These are phyloP conservation scores for Nomada lathburiana DNA, from an alignment of 2,888 invertebrate species.

Conservation along the genomic window DNA sequence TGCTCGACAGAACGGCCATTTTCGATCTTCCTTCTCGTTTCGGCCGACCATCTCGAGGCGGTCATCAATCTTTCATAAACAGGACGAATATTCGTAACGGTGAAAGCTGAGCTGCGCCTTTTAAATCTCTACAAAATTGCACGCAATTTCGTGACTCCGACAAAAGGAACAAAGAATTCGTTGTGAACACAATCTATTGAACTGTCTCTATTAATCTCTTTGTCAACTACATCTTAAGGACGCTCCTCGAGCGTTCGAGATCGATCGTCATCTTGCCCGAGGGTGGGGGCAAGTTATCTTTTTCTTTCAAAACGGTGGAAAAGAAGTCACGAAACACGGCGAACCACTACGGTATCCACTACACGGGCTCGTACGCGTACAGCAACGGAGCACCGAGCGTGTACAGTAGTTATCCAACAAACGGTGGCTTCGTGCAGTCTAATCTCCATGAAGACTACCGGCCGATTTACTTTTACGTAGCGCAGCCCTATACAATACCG, in stretches of 20 bases:
- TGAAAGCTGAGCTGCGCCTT: neutral
- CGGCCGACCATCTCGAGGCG: neutral
- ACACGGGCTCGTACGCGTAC: slow-evolving; percentile 79
- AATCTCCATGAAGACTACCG: slow-evolving; percentile 80
- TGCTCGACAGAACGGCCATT: slow-evolving; percentile 8
- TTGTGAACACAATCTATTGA: too few species aligned
- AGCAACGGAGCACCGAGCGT: slow-evolving; percentile 80
- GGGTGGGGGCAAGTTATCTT: slow-evolving; percentile 4
- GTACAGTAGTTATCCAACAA: slow-evolving; percentile 73
- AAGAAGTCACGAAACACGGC: slow-evolving; percentile 81
- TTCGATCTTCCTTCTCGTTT: neutral
- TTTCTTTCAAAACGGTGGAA: slow-evolving; percentile 76
- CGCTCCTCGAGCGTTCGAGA: neutral
- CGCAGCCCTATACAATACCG: slow-evolving; percentile 81
- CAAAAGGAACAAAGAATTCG: neutral
- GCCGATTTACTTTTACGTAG: slow-evolving; percentile 82
- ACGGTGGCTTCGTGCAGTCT: slow-evolving; percentile 68
- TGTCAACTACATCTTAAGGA: neutral
- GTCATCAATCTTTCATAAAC: slow-evolving; percentile 22
- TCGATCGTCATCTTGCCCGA: neutral
- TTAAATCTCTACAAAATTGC: neutral
- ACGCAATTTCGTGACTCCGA: too few species aligned
- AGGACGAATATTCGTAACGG: neutral
- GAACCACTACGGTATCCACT: slow-evolving; percentile 80
- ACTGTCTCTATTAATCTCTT: too few species aligned